Evolutionary conservation across 2,113 vertebrate species (phyloP), one percentile per base, ranked within the genome.

Genomic region (Caracal caracal): DNA sequence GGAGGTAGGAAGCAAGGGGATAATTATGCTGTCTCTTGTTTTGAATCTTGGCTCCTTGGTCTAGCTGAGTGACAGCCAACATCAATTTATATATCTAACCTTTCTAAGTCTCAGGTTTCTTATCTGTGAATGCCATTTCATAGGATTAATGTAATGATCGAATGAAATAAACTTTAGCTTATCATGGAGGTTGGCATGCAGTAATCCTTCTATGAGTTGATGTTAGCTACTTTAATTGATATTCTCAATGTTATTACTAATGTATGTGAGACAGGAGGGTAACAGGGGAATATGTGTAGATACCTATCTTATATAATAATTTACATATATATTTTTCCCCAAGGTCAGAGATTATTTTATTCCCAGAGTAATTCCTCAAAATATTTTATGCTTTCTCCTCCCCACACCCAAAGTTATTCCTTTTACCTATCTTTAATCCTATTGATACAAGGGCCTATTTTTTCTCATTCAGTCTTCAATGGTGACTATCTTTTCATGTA

Each of bases 321-420:
- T 47, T 30, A 47, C 40, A 51, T 79, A 35, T 35, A 47, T 53
- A 40, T 70, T 70, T 8, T 66, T 47, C 43, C 40, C 24, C n/a
- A 59, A 56, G 47, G 33, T 73, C 63, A 86, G 26, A 70, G 5
- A 86, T 89, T 92, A 30, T 88, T 75, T 91, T 51, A 92, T 73
- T 96, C 30, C 24, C 30, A 68, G 87, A 59, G 80, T 96, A 90
- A 95, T 96, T 92, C 43, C 43, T 89, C 40, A 81, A 76, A 85
- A 92, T 95, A 95, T 89, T 92, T 94, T 82, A 78, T 43, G 35
- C 7, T 13, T 17, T 10, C 19, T 75, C 19, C 40, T 26, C 33
- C 8, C 43, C 8, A 43, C 43, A 1, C 65, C 16, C 1, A 30
- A 85, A 78, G 10, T 91, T 80, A 75, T 28, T 92, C 12, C 13